These are phyloP conservation scores for Ichneumon xanthorius DNA, from an alignment of 2,888 invertebrate genomes.

Conservation along the genomic window DNA sequence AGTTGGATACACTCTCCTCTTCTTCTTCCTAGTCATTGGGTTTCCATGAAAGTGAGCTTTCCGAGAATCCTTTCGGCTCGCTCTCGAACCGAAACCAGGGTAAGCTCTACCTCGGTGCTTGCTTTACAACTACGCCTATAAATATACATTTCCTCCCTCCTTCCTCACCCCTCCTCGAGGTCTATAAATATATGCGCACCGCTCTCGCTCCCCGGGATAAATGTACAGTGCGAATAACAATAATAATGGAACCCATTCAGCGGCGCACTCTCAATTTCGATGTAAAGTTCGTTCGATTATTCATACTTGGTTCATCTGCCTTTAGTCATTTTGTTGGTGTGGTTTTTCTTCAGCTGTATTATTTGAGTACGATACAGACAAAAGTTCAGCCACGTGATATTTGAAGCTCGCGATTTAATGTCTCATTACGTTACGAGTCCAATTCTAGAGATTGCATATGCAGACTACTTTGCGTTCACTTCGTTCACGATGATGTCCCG, in stretches of 20 bases:
- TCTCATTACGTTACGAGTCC: background rate
- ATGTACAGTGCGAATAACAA: background rate
- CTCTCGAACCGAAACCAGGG: slow-evolving; percentile 27
- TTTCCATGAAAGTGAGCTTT: slow-evolving; percentile 46
- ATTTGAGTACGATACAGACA: background rate
- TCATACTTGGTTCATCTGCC: background rate
- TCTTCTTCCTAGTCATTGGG: slow-evolving; percentile 33
- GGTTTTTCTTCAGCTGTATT: background rate
- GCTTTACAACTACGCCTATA: slow-evolving; percentile 36
- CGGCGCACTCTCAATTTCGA: background rate
- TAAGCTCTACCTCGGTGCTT: slow-evolving; percentile 23
- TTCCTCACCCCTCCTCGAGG: slow-evolving; percentile 5
- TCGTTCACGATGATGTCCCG: background rate
- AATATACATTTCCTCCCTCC: slow-evolving; percentile 34
- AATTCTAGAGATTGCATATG: background rate
- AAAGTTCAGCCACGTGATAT: background rate
- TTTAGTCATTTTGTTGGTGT: background rate
- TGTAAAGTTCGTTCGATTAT: background rate
- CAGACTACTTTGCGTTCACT: background rate
- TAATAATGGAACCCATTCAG: background rate
- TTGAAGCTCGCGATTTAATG: background rate
- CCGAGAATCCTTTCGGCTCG: slow-evolving; percentile 51
- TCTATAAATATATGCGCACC: slow-evolving; percentile 30
- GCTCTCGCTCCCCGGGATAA: background rate
- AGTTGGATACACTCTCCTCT: slow-evolving; percentile 31